These are phyloP conservation scores for Brachionus koreanus DNA, from an alignment of 1,140 invertebrate genomes.

Conservation along the genomic window DNA sequence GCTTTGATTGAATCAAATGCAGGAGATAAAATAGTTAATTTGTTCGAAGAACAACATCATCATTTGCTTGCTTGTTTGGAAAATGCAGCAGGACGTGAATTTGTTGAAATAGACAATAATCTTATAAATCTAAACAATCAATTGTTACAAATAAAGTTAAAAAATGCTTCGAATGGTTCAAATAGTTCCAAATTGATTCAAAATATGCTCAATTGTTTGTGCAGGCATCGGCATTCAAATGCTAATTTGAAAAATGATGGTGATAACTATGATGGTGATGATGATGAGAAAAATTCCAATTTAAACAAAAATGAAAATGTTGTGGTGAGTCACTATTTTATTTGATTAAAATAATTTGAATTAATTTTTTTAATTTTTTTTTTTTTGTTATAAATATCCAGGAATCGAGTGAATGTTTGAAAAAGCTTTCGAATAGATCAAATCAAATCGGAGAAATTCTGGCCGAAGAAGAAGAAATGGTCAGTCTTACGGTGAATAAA, in stretches of 20 bases:
- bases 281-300: conserved; percentile 27
- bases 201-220: conserved; percentile 44
- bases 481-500: conserved; percentile 1
- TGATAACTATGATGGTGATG: not conserved
- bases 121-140: conserved; percentile 31
- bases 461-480: conserved; percentile 38
- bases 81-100: conserved; percentile 31
- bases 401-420: not conserved
- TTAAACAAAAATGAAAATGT: not conserved
- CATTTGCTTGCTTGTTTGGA: conserved; percentile 44
- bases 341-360: not conserved
- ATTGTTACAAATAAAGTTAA: conserved; percentile 26
- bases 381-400: not conserved
- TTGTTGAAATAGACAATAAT: conserved; percentile 36
- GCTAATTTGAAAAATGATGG: not conserved
- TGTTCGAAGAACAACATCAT: conserved; percentile 45
- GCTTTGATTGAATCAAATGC: not conserved
- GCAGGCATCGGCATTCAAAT: not conserved
- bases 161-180: conserved; percentile 2
- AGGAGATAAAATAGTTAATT: conserved; percentile 18
- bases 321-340: not conserved
- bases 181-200: conserved; percentile 21
- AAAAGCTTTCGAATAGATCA: not conserved
- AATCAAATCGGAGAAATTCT: not conserved
- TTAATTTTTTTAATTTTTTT: not conserved